Conservation (phyloP, 30 jellyfish, hydroid and myxozoan species). For the Hydractinia echinata region DNA sequence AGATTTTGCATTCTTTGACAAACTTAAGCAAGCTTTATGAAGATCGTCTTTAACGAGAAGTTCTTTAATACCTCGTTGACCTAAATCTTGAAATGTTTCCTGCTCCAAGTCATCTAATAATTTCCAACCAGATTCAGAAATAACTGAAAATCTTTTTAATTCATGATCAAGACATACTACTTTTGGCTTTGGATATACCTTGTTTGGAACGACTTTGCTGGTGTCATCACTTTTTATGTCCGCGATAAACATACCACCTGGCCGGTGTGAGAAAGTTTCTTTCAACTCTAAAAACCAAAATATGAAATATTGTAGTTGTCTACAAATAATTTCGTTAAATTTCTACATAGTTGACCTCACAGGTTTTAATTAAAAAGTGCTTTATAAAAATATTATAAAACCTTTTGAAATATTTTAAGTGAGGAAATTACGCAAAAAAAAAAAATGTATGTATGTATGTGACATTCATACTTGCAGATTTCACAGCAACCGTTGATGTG, state of each 20-base stretch:
- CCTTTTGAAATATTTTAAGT: not conserved
- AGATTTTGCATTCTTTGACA: conserved; percentile 56
- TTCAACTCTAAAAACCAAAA: conserved; percentile 50
- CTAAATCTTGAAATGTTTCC: conserved; percentile 52
- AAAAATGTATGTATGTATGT: not conserved
- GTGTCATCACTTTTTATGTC: conserved; percentile 51
- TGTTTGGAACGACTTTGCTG: conserved; percentile 29
- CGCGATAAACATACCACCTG: conserved; percentile 71
- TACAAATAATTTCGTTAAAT: not conserved
- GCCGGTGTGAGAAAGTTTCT: conserved; percentile 69
- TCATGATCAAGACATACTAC: conserved; percentile 52
- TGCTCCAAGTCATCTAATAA: conserved; percentile 31
- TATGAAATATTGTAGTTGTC: not conserved
- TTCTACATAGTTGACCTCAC: too few species aligned
- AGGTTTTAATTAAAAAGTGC: not conserved
- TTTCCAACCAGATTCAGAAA: conserved; percentile 43
- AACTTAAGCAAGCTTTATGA: conserved; percentile 56
- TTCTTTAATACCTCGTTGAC: conserved; percentile 52
- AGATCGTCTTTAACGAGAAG: conserved; percentile 46
- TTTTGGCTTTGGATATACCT: conserved; percentile 57
- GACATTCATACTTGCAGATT: conserved; percentile 55
- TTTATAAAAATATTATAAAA: not conserved
- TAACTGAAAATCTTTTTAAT: conserved; percentile 39
- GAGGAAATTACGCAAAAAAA: too few species aligned
- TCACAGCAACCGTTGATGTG: conserved; percentile 66